Conservation (phyloP, 2,797 vertebrate genomes). For the Eurystomus glaucurus region DNA sequence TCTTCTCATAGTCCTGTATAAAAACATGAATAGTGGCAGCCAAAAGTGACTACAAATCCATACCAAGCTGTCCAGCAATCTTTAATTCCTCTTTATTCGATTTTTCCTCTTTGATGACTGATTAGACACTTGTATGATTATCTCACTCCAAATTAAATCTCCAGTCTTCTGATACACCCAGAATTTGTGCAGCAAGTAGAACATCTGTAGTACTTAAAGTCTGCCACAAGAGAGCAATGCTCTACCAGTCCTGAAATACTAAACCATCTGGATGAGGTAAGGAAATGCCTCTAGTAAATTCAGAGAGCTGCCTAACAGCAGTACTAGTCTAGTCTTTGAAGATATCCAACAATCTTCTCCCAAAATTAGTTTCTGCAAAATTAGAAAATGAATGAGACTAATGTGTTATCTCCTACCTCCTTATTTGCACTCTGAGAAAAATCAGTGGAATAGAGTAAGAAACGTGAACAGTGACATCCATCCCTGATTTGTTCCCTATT, state of each 20-base stretch:
- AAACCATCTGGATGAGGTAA: background rate
- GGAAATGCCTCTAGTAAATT: background rate
- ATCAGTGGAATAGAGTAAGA: accelerated
- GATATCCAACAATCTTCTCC: background rate
- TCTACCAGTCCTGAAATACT: background rate
- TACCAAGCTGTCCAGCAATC: background rate
- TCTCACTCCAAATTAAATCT: background rate
- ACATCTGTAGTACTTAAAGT: background rate
- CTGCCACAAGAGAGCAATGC: constrained; percentile 45
- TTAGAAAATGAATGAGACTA: accelerated
- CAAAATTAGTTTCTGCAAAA: background rate
- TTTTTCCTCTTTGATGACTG: background rate
- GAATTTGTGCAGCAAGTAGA: accelerated
- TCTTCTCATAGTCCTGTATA: background rate
- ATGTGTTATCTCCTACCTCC: background rate
- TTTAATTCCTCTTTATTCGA: background rate
- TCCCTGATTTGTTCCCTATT: accelerated
- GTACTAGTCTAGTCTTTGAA: background rate
- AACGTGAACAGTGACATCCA: accelerated
- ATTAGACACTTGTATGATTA: background rate
- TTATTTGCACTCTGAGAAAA: background rate
- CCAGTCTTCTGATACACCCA: background rate
- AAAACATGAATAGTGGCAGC: accelerated
- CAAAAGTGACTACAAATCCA: background rate
- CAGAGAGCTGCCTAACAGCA: background rate